Percentiles rank a stretch among this genome's conserved stretches.
These are phyloP conservation scores for Acrocephalus kingi DNA, from an alignment of 2,113 vertebrate species.

Conservation along the genomic window DNA sequence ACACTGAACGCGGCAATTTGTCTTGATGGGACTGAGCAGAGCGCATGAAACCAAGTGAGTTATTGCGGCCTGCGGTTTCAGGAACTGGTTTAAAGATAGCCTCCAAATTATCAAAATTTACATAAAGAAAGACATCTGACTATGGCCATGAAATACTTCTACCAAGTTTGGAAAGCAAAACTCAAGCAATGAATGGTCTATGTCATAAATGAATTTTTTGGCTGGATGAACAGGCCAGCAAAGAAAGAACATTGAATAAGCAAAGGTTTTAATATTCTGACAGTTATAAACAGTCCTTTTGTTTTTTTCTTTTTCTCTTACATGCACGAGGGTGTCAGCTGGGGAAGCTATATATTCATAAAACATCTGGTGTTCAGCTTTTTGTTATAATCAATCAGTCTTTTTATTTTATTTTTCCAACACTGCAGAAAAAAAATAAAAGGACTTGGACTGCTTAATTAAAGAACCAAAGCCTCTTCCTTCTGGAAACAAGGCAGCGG, in stretches of 20 bases:
- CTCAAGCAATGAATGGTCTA: slow-evolving; percentile 63
- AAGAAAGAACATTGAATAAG: slow-evolving; percentile 67
- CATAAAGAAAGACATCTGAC: slow-evolving; percentile 69
- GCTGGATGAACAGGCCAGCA: slow-evolving; percentile 20
- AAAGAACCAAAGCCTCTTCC: background rate
- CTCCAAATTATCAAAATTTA: slow-evolving; percentile 71
- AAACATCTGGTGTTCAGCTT: slow-evolving; percentile 60
- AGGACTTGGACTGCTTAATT: background rate
- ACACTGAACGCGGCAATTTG: background rate
- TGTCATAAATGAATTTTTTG: slow-evolving; percentile 68
- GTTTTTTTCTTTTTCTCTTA: slow-evolving; percentile 57
- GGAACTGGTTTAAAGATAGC: slow-evolving; percentile 67
- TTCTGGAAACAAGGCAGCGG: background rate
- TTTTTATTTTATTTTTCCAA: slow-evolving; percentile 51
- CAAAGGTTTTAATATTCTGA: slow-evolving; percentile 69
- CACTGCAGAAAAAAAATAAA: background rate
- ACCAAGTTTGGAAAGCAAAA: slow-evolving; percentile 69
- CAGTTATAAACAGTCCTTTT: slow-evolving; percentile 69
- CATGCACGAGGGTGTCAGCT: background rate
- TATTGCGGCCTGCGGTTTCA: slow-evolving; percentile 35
- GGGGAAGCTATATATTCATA: slow-evolving; percentile 50
- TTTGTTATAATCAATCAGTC: slow-evolving; percentile 17
- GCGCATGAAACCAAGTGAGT: slow-evolving; percentile 31
- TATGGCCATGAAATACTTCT: slow-evolving; percentile 62
- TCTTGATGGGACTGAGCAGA: slow-evolving; percentile 44